A percentile compares a stretch with the other conserved stretches of the same genome.
Evolutionary conservation across 2,888 invertebrate species (phyloP).

Genomic region (Carcina quercana): DNA sequence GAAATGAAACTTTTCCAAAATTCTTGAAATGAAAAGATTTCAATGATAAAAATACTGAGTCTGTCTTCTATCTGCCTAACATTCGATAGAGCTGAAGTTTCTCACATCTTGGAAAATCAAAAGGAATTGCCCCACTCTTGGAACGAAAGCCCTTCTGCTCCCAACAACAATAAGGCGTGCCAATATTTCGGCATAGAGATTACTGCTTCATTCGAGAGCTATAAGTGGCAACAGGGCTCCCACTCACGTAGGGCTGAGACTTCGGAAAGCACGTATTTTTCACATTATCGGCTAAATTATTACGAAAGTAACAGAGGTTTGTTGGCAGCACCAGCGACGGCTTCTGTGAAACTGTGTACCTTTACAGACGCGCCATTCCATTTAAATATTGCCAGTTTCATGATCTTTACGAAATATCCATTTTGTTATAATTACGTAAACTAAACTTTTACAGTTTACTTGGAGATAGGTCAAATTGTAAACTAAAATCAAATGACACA

Average conservation of each 20-base stretch:
- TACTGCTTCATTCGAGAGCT: slow-evolving; percentile 53
- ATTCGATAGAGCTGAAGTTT: too few species aligned
- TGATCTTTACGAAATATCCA: too few species aligned
- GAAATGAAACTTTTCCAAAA: too few species aligned
- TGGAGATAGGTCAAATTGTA: too few species aligned
- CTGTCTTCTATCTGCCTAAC: too few species aligned
- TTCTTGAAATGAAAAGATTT: too few species aligned
- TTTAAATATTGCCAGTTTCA: too few species aligned
- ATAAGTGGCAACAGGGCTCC: slow-evolving; percentile 57
- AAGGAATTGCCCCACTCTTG: slow-evolving; percentile 16
- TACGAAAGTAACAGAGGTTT: slow-evolving; percentile 64
- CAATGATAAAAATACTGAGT: too few species aligned
- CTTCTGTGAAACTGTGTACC: too few species aligned
- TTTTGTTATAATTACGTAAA: too few species aligned
- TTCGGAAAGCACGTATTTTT: slow-evolving; percentile 66
- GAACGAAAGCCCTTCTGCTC: slow-evolving; percentile 21
- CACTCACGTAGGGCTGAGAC: slow-evolving; percentile 53
- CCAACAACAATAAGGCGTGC: slow-evolving; percentile 30
- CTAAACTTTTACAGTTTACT: too few species aligned
- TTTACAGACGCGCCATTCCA: slow-evolving; percentile 23
- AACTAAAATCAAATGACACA: too few species aligned
- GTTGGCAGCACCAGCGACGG: slow-evolving; percentile 46
- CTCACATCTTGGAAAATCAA: slow-evolving; percentile 20
- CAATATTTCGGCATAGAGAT: slow-evolving; percentile 39
- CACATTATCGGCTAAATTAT: slow-evolving; percentile 70